phyloP scores from a whole-genome alignment of 1,140 invertebrate species.

The Lepidostoma basale region DNA sequence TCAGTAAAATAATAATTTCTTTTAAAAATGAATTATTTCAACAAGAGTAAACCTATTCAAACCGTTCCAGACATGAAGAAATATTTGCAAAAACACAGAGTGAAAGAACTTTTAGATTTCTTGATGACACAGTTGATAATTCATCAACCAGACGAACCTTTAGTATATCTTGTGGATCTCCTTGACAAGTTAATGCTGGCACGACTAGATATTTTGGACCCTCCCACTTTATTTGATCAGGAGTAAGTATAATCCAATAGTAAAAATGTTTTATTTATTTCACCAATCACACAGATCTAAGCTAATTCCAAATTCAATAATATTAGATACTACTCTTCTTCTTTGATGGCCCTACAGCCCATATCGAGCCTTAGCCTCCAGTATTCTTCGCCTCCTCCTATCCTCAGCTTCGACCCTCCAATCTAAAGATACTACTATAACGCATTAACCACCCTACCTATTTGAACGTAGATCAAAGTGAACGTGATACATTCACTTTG shows the following conservation, averaged over 20 bases:
- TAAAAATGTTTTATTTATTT: background rate
- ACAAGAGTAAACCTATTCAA: background rate
- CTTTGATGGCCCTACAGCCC: too few relatives aligned
- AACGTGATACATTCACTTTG: too few relatives aligned
- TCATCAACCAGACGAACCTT: conserved; percentile 6
- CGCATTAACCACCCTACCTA: background rate
- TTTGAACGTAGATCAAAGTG: too few relatives aligned
- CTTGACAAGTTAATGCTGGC: conserved; percentile 30
- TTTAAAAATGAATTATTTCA: conserved; percentile 10
- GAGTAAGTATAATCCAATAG: conserved; percentile 10
- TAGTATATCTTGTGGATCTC: conserved; percentile 13
- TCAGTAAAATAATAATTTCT: background rate
- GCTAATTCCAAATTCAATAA: background rate
- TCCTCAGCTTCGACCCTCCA: too few relatives aligned
- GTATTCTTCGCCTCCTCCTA: too few relatives aligned
- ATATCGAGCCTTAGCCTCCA: too few relatives aligned
- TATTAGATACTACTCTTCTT: too few relatives aligned
- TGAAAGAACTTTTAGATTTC: conserved; percentile 28
- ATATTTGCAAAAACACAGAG: conserved; percentile 19
- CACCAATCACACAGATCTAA: background rate
- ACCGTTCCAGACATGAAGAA: background rate
- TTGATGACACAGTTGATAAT: conserved; percentile 9
- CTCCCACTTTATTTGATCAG: conserved; percentile 7
- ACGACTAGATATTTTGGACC: background rate
- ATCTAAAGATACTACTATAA: background rate